Evolutionary conservation across 2,113 vertebrate genomes (phyloP).

Genomic region (Platichthys stellatus): DNA sequence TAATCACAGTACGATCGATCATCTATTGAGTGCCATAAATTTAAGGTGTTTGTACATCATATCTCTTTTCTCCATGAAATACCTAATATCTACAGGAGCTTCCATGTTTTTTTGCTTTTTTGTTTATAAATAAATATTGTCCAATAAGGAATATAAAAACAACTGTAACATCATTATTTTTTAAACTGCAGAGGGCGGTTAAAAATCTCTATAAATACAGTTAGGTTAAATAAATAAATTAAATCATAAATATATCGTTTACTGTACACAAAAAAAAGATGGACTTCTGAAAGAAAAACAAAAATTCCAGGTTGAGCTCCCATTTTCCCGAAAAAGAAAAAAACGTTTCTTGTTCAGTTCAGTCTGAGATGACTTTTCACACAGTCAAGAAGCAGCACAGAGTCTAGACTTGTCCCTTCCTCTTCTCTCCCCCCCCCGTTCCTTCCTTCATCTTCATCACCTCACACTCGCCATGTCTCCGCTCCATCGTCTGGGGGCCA

Average conservation of each 20-base stretch:
- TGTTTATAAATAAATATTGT: constrained; percentile 80
- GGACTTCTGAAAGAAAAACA: constrained; percentile 59
- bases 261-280: constrained; percentile 76
- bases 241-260: constrained; percentile 81
- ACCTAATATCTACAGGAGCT: constrained; percentile 36
- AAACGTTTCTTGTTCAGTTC: constrained; percentile 52
- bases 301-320: constrained; percentile 64
- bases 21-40: constrained; percentile 48
- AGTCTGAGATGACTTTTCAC: constrained; percentile 55
- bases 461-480: constrained; percentile 42
- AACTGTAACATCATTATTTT: constrained; percentile 74
- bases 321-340: constrained; percentile 23
- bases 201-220: constrained; percentile 84
- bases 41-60: constrained; percentile 16
- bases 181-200: constrained; percentile 70
- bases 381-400: constrained; percentile 70
- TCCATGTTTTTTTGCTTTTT: constrained; percentile 37
- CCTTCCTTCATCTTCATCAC: constrained; percentile 28
- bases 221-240: constrained; percentile 87
- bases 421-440: background rate
- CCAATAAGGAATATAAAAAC: constrained; percentile 76
- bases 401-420: constrained; percentile 54
- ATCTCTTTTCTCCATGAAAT: constrained; percentile 31
- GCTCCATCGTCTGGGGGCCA: constrained; percentile 43
- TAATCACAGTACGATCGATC: constrained; percentile 68